Conservation (phyloP, 2,888 invertebrate species). For the Hermaeophaga mercurialis region DNA sequence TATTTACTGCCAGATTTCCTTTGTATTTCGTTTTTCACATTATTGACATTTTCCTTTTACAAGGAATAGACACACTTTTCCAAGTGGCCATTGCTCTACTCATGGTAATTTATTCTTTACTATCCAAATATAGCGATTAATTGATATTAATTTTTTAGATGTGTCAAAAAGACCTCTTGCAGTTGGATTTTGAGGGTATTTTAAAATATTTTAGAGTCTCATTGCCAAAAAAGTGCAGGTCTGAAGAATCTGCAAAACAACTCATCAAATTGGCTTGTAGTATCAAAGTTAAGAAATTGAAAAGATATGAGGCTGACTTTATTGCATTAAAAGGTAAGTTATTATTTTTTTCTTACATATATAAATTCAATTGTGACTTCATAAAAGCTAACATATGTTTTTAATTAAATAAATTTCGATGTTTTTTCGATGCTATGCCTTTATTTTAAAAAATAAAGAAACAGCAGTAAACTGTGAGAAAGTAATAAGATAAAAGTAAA, state of each 20-base stretch:
- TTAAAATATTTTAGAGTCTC: conserved; percentile 98
- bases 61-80: conserved; percentile 94
- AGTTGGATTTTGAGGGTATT: conserved; percentile 95
- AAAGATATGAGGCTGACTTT: conserved; percentile 94
- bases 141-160: conserved; percentile 58
- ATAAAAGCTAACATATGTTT: too few species aligned
- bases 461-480: too few species aligned
- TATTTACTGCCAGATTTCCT: conserved; percentile 99
- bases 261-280: conserved; percentile 90
- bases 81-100: conserved; percentile 94
- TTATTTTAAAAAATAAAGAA: too few species aligned
- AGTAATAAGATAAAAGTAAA: too few species aligned
- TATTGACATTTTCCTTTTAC: conserved; percentile 91
- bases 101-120: conserved; percentile 64
- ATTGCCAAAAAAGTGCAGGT: conserved; percentile 94
- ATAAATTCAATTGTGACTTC: too few species aligned
- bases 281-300: conserved; percentile 90
- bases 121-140: neutral
- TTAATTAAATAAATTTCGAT: too few species aligned
- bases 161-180: conserved; percentile 87
- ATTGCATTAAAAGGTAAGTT: conserved; percentile 72
- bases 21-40: conserved; percentile 96
- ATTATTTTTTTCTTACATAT: neutral
- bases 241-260: conserved; percentile 85
- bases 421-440: too few species aligned